These are phyloP conservation scores for Cnemophilus loriae DNA, from an alignment of 2,113 vertebrate genomes.

Conservation along the genomic window DNA sequence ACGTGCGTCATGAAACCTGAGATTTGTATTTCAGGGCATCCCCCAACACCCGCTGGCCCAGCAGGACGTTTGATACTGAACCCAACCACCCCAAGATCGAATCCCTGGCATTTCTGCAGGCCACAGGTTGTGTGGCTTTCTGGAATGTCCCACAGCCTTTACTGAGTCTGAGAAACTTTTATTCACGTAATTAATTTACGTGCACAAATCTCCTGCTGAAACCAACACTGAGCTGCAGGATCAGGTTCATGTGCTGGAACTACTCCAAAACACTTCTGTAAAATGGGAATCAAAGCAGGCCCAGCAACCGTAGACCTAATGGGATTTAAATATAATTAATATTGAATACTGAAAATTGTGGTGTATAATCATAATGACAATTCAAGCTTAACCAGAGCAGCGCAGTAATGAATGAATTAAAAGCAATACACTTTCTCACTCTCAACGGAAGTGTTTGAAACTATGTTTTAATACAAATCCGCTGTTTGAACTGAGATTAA, in stretches of 20 bases:
- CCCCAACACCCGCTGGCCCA: background rate
- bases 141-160: background rate
- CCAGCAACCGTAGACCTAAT: background rate
- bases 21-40: background rate
- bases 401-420: constrained; percentile 20
- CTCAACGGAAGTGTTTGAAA: background rate
- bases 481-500: constrained; percentile 55
- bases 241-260: background rate
- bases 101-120: background rate
- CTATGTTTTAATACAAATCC: constrained; percentile 21
- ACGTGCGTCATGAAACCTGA: rapidly evolving
- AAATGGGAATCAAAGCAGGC: background rate
- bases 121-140: background rate
- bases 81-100: background rate
- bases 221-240: background rate
- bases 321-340: constrained; percentile 51
- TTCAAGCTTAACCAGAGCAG: background rate
- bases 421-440: background rate
- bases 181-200: background rate
- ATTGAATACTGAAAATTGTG: background rate
- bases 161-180: background rate
- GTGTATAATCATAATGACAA: constrained; percentile 36
- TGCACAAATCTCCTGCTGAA: background rate
- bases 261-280: background rate
- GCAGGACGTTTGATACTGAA: background rate